phyloP scores from a whole-genome alignment of 2,888 invertebrate species.

The Coenonympha glycerion region DNA sequence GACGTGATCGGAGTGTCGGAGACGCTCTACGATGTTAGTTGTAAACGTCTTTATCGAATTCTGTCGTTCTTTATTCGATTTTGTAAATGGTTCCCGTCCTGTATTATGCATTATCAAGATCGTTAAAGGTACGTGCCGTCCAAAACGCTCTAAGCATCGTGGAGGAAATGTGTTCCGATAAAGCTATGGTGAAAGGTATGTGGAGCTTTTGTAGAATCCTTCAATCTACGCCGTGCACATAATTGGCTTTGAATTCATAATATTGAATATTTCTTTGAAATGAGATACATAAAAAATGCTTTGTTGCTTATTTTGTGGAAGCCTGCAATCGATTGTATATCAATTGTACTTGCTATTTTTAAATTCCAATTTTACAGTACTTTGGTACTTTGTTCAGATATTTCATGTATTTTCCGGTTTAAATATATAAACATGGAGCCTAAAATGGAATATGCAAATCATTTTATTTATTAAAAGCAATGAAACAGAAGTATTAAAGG shows the following conservation, averaged over 20 bases:
- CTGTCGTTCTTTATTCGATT: constrained; percentile 23
- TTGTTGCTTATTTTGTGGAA: too few species aligned
- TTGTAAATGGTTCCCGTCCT: constrained; percentile 5
- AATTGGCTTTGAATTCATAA: too few species aligned
- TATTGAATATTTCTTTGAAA: too few species aligned
- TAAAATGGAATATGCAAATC: background rate
- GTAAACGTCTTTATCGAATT: constrained; percentile 31
- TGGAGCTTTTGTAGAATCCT: background rate
- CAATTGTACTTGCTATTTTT: too few species aligned
- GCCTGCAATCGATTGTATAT: too few species aligned
- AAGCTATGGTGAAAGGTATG: background rate
- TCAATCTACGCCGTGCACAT: too few species aligned
- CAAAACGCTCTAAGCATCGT: background rate
- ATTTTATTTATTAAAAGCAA: background rate
- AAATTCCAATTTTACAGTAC: too few species aligned
- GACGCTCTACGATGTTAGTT: constrained; percentile 17
- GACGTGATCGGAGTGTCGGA: constrained; percentile 44
- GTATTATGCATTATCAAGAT: background rate
- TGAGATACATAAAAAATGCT: too few species aligned
- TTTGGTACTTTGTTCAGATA: too few species aligned
- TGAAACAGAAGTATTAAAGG: background rate
- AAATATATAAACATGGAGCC: too few species aligned
- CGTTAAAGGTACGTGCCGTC: background rate
- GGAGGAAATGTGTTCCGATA: background rate
- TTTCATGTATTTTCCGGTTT: too few species aligned